phyloP scores from a whole-genome alignment of 2,797 vertebrate species.

The Chrosomus eos region DNA sequence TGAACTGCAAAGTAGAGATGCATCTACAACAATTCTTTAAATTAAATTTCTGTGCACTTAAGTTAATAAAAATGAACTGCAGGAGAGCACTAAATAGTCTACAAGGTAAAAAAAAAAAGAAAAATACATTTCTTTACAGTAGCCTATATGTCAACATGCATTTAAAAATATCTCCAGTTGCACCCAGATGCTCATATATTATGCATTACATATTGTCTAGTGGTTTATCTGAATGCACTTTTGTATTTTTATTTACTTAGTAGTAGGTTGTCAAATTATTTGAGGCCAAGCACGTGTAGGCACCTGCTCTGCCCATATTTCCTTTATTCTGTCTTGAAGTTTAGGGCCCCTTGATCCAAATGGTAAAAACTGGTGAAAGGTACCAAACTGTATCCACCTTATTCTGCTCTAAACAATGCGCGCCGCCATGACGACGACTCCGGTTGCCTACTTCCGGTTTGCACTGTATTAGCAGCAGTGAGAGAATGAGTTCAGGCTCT shows the following conservation, averaged over 20 bases:
- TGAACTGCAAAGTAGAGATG: not conserved
- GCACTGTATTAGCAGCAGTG: no score
- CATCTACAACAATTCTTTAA: not conserved
- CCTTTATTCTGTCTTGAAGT: not conserved
- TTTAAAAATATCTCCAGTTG: conserved; percentile 3
- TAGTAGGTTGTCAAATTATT: not conserved
- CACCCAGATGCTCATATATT: not conserved
- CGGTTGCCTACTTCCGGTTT: no score
- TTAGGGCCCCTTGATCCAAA: not conserved
- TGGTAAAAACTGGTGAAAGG: not conserved
- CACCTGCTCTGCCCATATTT: not conserved
- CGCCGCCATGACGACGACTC: no score
- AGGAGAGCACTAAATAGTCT: not conserved
- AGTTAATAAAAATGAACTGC: not conserved
- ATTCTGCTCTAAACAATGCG: no score
- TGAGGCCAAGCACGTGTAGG: not conserved
- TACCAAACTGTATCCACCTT: not conserved
- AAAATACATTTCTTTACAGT: not conserved
- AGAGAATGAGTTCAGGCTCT: no score
- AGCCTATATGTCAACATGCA: not conserved
- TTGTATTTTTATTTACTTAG: conserved; percentile 7
- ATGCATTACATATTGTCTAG: not conserved
- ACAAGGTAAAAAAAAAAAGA: not conserved
- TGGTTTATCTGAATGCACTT: conserved; percentile 4
- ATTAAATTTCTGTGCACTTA: not conserved